Evolutionary conservation across 2,888 invertebrate genomes (phyloP), one percentile per base, ranked within the genome.

Genomic region (Auanema sp.): DNA sequence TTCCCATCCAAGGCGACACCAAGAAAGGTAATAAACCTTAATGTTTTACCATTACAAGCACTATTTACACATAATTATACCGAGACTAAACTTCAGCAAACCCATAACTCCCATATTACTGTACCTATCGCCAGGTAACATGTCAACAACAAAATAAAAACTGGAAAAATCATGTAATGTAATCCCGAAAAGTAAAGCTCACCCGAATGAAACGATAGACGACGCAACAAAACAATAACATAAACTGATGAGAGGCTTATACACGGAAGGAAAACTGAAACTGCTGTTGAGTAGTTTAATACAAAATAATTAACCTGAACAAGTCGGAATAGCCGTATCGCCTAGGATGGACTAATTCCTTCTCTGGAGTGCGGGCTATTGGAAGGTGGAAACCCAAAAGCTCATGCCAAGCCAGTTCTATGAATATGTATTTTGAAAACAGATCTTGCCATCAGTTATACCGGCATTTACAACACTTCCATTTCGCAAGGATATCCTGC

Each of bases 41-140:
- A 41, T 44, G 41, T 40, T n/a, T 23, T 25, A 40, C 24, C 6
- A 12, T 14, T 6, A 14, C 21, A 16, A 14, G 23, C 44, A 8
- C 16, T 43, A 12, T 42, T n/a, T 14, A 14, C 49, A 16, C 5
- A 57, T 43, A 21, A 23, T n/a, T 23, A 11, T 21, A 59, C 53
- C 55, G 11, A 58, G 24, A 3, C 18, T 12, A 43, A 69, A 71
- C 43, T 70, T 74, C 12, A 58, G 42, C 14, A 65, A 10, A 8
- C 79, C 79, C 78, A 80, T 80, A 0, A 67, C 11, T 0, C 65
- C 69, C 41, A 75, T 60, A 56, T 77, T 76, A 8, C 60, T 16
- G 47, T 68, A 80, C n/a, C 79, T 73, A 56, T 73, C 76, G n/a
- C 81, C 81, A 8, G 79, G 76, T n/a, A 81, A 58, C 16, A 68